A percentile compares a stretch with the other conserved stretches of the same genome.
Conservation (phyloP, 2,888 invertebrate species). For the Agriotes lineatus region DNA sequence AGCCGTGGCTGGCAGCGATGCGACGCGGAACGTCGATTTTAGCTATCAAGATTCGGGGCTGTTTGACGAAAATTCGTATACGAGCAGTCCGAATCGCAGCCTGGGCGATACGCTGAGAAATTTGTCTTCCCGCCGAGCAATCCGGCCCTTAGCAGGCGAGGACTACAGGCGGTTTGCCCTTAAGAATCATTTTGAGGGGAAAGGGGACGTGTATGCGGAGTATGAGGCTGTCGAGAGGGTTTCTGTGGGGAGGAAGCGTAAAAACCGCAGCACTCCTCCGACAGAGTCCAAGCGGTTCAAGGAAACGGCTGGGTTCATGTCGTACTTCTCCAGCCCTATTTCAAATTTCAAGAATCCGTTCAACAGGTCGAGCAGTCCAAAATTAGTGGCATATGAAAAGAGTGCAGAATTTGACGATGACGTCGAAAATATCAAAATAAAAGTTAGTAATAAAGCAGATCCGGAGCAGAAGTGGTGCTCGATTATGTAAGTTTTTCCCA, state of each 20-base stretch:
- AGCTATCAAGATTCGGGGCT: slow-evolving; percentile 40
- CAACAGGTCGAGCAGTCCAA: slow-evolving; percentile 58
- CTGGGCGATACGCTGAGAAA: slow-evolving; percentile 55
- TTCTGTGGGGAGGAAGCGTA: slow-evolving; percentile 56
- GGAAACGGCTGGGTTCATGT: slow-evolving; percentile 54
- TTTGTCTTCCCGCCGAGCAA: slow-evolving; percentile 48
- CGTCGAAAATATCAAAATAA: slow-evolving; percentile 45
- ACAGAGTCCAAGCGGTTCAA: slow-evolving; percentile 55
- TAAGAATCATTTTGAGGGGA: slow-evolving; percentile 35
- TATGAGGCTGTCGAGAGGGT: slow-evolving; percentile 53
- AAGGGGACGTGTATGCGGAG: slow-evolving; percentile 42
- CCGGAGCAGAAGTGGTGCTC: slow-evolving; percentile 59
- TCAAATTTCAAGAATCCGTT: slow-evolving; percentile 54
- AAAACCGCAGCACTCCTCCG: slow-evolving; percentile 54
- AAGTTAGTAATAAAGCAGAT: slow-evolving; percentile 45
- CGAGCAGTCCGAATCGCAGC: slow-evolving; percentile 53
- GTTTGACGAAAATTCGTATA: slow-evolving; percentile 47
- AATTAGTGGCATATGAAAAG: slow-evolving; percentile 58
- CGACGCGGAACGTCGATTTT: slow-evolving; percentile 56
- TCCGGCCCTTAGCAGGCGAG: slow-evolving; percentile 34
- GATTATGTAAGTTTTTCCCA: slow-evolving; percentile 59
- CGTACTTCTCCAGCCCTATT: slow-evolving; percentile 58
- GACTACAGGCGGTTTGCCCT: slow-evolving; percentile 34
- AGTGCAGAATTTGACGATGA: slow-evolving; percentile 48
- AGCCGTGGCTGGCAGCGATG: slow-evolving; percentile 58